Evolutionary conservation across 2,113 vertebrate genomes (phyloP).

Genomic region (Tragelaphus strepsiceros): DNA sequence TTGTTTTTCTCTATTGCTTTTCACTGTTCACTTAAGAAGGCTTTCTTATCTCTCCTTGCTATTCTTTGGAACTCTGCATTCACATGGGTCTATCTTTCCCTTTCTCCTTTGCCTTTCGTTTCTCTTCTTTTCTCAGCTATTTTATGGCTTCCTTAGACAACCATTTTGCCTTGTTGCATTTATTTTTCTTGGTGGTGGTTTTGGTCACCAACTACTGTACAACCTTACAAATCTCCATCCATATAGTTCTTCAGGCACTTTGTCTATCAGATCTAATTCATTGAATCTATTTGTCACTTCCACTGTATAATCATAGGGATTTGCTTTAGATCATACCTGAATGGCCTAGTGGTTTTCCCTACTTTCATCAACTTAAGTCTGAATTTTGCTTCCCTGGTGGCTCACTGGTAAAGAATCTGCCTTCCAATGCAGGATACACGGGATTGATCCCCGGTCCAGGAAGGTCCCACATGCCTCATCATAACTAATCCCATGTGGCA

Average conservation of each 20-base stretch:
- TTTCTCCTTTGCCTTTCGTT: too few relatives aligned
- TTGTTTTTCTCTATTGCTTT: background rate
- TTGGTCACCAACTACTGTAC: background rate
- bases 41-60: background rate
- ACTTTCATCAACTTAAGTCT: background rate
- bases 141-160: too few relatives aligned
- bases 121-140: too few relatives aligned
- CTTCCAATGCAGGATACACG: background rate
- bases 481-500: background rate
- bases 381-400: background rate
- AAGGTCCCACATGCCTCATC: background rate
- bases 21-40: background rate
- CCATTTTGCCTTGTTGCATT: too few relatives aligned
- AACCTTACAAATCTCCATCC: background rate
- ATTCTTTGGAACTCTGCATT: too few relatives aligned
- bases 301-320: background rate
- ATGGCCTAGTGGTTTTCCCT: background rate
- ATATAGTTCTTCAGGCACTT: background rate
- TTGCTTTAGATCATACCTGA: background rate
- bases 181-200: too few relatives aligned
- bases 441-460: background rate
- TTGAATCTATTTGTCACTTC: background rate
- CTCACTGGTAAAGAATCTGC: background rate
- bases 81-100: too few relatives aligned
- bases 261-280: background rate